Evolutionary conservation across 1,140 invertebrate genomes (phyloP).

Genomic region (Drosophila auraria): DNA sequence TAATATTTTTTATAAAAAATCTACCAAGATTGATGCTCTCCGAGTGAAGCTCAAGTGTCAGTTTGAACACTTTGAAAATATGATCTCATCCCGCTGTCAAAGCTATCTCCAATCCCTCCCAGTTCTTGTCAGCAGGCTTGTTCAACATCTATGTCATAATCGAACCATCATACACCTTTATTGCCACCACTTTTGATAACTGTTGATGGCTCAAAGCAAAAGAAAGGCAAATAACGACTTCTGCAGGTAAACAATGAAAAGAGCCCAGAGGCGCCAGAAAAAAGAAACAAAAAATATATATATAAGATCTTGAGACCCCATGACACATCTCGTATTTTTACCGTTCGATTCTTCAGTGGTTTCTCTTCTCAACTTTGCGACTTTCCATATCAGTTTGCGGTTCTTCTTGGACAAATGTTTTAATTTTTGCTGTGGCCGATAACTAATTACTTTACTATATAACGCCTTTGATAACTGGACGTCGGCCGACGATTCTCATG

Average conservation of each 20-base stretch:
- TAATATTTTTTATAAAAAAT: background rate
- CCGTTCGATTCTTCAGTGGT: slow-evolving; percentile 26
- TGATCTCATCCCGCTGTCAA: slow-evolving; percentile 14
- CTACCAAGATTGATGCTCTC: slow-evolving; percentile 3
- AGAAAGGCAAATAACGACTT: slow-evolving; percentile 9
- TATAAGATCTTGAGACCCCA: slow-evolving; percentile 25
- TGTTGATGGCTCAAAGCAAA: slow-evolving; percentile 26
- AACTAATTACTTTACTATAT: slow-evolving; percentile 28
- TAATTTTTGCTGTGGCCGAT: slow-evolving; percentile 22
- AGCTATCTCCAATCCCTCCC: background rate
- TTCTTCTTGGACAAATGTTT: slow-evolving; percentile 3
- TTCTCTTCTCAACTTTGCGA: slow-evolving; percentile 5
- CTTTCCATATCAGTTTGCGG: slow-evolving; percentile 23
- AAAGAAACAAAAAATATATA: background rate
- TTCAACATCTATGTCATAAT: slow-evolving; percentile 24
- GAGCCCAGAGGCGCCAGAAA: slow-evolving; percentile 35
- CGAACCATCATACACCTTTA: slow-evolving; percentile 20
- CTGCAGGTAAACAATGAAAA: slow-evolving; percentile 31
- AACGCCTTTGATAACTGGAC: slow-evolving; percentile 29
- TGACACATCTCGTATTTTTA: slow-evolving; percentile 52
- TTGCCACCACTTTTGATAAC: slow-evolving; percentile 33
- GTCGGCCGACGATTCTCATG: slow-evolving; percentile 18
- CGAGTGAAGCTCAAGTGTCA: background rate
- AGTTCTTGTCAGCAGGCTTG: slow-evolving; percentile 20
- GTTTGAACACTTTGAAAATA: background rate